Conservation (phyloP, 2,797 vertebrate genomes). For the Microcaecilia unicolor region DNA sequence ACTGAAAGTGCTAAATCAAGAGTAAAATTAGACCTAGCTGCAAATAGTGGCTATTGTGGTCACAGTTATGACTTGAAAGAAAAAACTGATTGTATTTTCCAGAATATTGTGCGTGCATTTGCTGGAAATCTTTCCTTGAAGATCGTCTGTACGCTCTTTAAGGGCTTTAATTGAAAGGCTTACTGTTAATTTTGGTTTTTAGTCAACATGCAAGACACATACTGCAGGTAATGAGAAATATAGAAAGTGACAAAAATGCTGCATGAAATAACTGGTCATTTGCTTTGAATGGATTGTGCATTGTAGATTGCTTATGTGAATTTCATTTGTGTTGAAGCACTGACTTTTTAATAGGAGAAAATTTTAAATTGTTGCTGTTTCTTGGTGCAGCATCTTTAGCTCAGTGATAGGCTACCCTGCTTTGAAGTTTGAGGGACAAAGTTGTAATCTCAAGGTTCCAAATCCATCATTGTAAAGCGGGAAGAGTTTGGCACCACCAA, state of each 20-base stretch:
- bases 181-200: conserved; percentile 15
- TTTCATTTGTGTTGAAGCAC: no score
- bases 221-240: conserved; percentile 24
- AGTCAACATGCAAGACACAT: conserved; percentile 12
- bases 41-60: conserved; percentile 19
- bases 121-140: conserved; percentile 29
- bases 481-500: no score
- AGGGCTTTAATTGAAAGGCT: conserved; percentile 1
- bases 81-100: conserved; percentile 32
- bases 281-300: conserved; percentile 17
- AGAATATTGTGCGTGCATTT: conserved; percentile 16
- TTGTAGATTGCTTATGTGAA: conserved; percentile 22
- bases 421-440: no score
- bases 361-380: no score
- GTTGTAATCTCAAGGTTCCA: no score
- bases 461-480: no score
- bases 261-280: conserved; percentile 17
- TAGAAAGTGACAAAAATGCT: conserved; percentile 31
- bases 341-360: no score
- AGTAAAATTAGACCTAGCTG: conserved; percentile 19
- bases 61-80: conserved; percentile 13
- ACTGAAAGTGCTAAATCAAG: conserved; percentile 26
- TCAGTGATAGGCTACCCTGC: no score
- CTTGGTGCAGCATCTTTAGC: no score
- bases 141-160: not conserved